phyloP scores from a whole-genome alignment of 2,888 invertebrate genomes.

The Digitonthophagus gazella region DNA sequence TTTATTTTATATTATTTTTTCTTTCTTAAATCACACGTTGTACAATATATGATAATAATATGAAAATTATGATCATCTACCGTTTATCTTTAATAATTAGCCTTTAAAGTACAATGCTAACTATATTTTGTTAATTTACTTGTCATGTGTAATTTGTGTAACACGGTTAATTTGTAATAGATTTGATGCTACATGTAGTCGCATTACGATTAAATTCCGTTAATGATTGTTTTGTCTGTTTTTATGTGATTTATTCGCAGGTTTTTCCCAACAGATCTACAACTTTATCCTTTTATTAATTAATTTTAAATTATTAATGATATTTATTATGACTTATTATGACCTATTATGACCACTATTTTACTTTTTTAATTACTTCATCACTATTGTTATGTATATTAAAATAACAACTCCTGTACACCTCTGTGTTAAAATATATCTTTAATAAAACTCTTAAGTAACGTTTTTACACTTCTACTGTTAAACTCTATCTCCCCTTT shows the following conservation, averaged over 20 bases:
- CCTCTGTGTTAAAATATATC: too few relatives aligned
- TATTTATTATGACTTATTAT: not conserved
- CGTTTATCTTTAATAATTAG: slow-evolving; percentile 5
- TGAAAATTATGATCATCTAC: not conserved
- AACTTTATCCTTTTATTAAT: not conserved
- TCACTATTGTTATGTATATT: too few relatives aligned
- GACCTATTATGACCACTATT: not conserved
- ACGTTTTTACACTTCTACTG: too few relatives aligned
- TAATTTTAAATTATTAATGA: too few relatives aligned
- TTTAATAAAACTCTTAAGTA: too few relatives aligned
- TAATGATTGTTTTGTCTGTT: slow-evolving; percentile 28
- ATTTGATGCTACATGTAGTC: slow-evolving; percentile 24
- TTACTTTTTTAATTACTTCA: too few relatives aligned
- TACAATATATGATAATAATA: too few relatives aligned
- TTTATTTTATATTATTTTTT: too few relatives aligned
- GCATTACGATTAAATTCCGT: slow-evolving; percentile 28
- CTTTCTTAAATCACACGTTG: too few relatives aligned
- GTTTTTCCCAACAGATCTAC: not conserved
- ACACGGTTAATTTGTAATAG: slow-evolving; percentile 22
- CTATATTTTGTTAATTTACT: slow-evolving; percentile 13
- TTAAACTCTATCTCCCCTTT: too few relatives aligned
- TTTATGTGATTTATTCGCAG: slow-evolving; percentile 22
- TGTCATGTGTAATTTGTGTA: slow-evolving; percentile 3
- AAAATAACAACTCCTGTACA: too few relatives aligned
- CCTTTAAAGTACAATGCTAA: slow-evolving; percentile 14